Percentiles rank a stretch among this genome's conserved stretches.
Conservation (phyloP, 2,113 vertebrate genomes). For the Sminthopsis crassicaudata region DNA sequence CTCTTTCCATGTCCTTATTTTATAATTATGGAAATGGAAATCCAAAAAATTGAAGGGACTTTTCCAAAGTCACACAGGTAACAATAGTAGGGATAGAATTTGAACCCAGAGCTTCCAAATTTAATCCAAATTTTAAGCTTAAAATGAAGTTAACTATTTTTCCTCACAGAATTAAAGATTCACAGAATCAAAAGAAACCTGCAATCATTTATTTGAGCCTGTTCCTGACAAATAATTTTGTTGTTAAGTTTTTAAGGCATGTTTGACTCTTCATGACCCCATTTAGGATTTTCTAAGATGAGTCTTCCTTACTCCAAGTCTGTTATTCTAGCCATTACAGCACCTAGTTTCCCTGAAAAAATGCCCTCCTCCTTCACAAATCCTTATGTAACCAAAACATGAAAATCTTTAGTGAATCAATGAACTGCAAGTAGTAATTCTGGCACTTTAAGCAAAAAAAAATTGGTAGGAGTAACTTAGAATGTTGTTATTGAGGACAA, state of each 20-base stretch:
- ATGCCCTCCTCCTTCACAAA: background rate
- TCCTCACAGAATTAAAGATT: background rate
- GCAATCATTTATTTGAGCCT: background rate
- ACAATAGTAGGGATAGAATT: background rate
- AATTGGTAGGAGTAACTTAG: background rate
- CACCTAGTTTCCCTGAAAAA: background rate
- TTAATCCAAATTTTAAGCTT: background rate
- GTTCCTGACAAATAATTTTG: background rate
- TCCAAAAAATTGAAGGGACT: background rate
- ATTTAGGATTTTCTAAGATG: background rate
- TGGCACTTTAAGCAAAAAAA: background rate
- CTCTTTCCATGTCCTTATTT: background rate
- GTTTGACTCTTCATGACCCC: no score
- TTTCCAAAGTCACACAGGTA: background rate
- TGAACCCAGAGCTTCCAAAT: background rate
- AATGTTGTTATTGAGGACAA: background rate
- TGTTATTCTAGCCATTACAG: background rate
- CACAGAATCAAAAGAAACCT: background rate
- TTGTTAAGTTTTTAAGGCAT: background rate
- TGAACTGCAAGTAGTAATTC: background rate
- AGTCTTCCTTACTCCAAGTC: background rate
- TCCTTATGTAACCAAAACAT: background rate
- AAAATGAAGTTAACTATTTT: background rate
- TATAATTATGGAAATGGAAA: background rate
- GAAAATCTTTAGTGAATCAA: background rate